Conservation (phyloP, 2,113 vertebrate genomes). For the Chlamydotis undulata region DNA sequence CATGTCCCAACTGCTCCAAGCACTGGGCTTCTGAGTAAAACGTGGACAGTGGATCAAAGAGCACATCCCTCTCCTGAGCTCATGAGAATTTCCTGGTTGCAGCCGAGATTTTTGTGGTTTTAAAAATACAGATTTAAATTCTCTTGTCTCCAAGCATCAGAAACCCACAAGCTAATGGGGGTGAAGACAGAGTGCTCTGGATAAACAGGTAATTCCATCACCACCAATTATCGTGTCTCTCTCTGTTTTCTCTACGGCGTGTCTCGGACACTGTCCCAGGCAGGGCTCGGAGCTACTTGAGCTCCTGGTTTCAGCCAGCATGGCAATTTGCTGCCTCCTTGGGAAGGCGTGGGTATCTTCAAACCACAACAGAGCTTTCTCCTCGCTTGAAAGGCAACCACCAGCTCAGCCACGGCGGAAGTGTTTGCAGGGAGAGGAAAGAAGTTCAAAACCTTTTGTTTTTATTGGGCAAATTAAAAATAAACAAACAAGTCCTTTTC, state of each 20-base stretch:
- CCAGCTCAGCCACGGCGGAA: neutral
- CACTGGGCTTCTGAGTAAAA: too few relatives aligned
- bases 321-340: constrained; percentile 26
- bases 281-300: neutral
- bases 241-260: neutral
- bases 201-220: neutral
- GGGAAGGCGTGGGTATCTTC: constrained; percentile 5
- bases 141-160: neutral
- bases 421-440: constrained; percentile 3
- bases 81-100: neutral
- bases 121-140: neutral
- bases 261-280: constrained; percentile 33
- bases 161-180: neutral
- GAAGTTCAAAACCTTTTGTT: neutral
- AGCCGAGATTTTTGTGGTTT: neutral
- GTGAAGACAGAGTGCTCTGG: neutral
- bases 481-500: neutral
- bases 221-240: neutral
- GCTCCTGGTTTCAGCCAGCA: neutral
- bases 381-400: constrained; percentile 19
- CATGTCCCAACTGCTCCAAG: neutral
- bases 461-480: constrained; percentile 17
- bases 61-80: neutral
- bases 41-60: neutral
- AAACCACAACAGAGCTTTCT: constrained; percentile 22